Evolutionary conservation across 2,888 invertebrate genomes (phyloP), one percentile per base, ranked within the genome.

Genomic region (Schizaphis graminum): DNA sequence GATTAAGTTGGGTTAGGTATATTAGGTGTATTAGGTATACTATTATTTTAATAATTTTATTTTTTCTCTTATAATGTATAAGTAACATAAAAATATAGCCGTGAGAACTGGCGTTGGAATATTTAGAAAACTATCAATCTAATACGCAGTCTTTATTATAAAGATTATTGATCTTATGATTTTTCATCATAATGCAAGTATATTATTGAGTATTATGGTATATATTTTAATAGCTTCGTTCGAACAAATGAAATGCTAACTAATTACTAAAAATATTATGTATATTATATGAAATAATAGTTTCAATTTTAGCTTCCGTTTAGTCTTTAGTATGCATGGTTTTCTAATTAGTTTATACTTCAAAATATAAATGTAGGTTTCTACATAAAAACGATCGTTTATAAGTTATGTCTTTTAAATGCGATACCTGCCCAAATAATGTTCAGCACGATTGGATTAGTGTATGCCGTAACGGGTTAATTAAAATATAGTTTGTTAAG

Each of bases 401-500:
- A 35, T 21, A 77, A 77, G 16, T 77, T 77, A 77, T 77, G 77
- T 77, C 77, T 77, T 77, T 77, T 77, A 77, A 77, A 77, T 35
- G 21, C 35, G 13, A 67, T 35, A 67, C 67, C 67, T 16, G 35
- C 35, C 1, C 21, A 21, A 8, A 57, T n/a, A 67, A 67, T 77
- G 21, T 35, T 77, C 77, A 77, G 21, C 35, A 35, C 77, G 35
- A 77, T 77, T 13, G 77, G 35, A 77, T 77, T 77, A 77, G 77
- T 21, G 61, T 11, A 16, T 67, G 77, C 8, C 35, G 21, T 21
- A 21, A 35, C 21, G 77, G 77, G 21, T 21, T 77, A 77, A 77
- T 77, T 77, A 77, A 77, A 77, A 77, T 35, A 77, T 77, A 77
- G 77, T 77, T 77, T 77, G 77, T 77, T 77, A 77, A 35, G 35